Evolutionary conservation across 2,113 vertebrate species (phyloP).

Genomic region (chimpanzee (Pan troglodytes)): NHGRI_mPanTro3-v2.1_pri NC_072398.2:176229501-176230000

Average conservation of each 20-base stretch:
- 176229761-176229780: too few species aligned
- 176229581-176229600: neutral
- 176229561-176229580: neutral
- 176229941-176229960: slow-evolving; percentile 70
- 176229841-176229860: neutral
- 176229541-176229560: neutral
- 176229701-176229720: neutral
- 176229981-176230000: slow-evolving; percentile 75
- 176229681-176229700: neutral
- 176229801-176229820: neutral
- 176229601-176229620: neutral
- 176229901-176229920: neutral
- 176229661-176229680: neutral
- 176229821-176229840: neutral
- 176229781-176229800: neutral
- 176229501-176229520: neutral
- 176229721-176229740: neutral
- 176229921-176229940: neutral
- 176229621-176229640: neutral
- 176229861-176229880: neutral
- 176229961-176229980: slow-evolving; percentile 80
- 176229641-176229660: neutral
- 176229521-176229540: neutral
- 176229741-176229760: neutral
- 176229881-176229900: neutral